Evolutionary conservation across 2,888 invertebrate genomes (phyloP).

Genomic region (Athetis lepigone): DNA sequence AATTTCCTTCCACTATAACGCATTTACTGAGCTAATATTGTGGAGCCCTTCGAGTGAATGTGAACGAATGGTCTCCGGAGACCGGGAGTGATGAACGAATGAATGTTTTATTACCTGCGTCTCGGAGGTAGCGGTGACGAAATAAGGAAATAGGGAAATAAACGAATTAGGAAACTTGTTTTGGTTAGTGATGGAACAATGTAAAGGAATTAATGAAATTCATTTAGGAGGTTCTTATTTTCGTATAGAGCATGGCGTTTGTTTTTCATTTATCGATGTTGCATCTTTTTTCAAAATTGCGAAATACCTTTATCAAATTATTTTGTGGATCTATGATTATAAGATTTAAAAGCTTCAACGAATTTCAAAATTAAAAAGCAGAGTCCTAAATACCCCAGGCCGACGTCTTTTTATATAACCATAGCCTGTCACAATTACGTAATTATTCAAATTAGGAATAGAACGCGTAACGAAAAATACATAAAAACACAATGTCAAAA

Average conservation of each 20-base stretch:
- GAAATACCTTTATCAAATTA: too few species aligned
- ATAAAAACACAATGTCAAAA: too few species aligned
- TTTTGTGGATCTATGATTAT: neutral
- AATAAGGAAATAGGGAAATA: conserved; percentile 38
- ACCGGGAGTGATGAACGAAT: conserved; percentile 71
- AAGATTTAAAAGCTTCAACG: too few species aligned
- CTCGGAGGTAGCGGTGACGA: conserved; percentile 42
- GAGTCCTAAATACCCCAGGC: too few species aligned
- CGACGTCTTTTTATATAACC: too few species aligned
- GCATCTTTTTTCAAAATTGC: too few species aligned
- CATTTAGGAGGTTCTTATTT: conserved; percentile 7
- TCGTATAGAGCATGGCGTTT: neutral
- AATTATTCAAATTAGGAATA: too few species aligned
- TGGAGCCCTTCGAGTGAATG: conserved; percentile 51
- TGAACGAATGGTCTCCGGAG: conserved; percentile 67
- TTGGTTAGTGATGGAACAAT: conserved; percentile 24
- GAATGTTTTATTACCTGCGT: conserved; percentile 70
- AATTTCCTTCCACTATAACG: conserved; percentile 57
- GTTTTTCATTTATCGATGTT: neutral
- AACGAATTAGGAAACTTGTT: conserved; percentile 34
- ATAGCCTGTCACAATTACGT: too few species aligned
- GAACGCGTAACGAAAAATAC: too few species aligned
- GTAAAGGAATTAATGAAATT: conserved; percentile 34
- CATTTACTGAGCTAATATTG: conserved; percentile 60
- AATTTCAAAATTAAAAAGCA: too few species aligned